Percentiles rank a stretch among this genome's conserved stretches.
Evolutionary conservation across 2,113 vertebrate species (phyloP).

Genomic region (Gavialis gangeticus): DNA sequence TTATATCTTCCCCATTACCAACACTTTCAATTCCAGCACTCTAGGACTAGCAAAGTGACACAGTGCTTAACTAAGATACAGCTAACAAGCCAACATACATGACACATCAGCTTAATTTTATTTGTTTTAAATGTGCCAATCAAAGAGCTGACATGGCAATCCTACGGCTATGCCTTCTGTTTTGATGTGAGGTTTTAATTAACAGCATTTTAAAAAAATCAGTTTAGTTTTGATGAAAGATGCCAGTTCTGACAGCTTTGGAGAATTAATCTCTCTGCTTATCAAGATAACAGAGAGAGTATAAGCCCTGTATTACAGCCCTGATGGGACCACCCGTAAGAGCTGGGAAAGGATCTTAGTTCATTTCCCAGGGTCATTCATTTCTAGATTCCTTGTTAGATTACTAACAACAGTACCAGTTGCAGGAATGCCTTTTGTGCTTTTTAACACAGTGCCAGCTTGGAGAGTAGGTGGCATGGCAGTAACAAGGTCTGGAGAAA

Average conservation of each 20-base stretch:
- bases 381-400: not conserved
- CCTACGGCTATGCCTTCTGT: not conserved
- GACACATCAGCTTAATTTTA: not conserved
- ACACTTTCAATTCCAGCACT: not conserved
- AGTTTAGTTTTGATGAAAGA: slow-evolving; percentile 21
- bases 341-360: not conserved
- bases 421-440: not conserved
- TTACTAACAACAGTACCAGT: not conserved
- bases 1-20: not conserved
- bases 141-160: not conserved
- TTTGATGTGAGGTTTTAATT: not conserved
- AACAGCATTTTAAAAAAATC: slow-evolving; percentile 9
- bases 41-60: rapidly evolving
- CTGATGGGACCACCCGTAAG: not conserved
- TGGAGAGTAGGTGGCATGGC: not conserved
- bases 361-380: not conserved
- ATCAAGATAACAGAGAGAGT: not conserved
- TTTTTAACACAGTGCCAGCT: not conserved
- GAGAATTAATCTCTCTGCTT: not conserved
- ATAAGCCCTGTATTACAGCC: not conserved
- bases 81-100: not conserved
- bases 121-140: slow-evolving; percentile 14
- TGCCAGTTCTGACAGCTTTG: not conserved
- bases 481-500: not conserved
- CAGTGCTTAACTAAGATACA: not conserved